These are phyloP conservation scores for Tipula unca DNA, from an alignment of 2,888 invertebrate species.

Conservation along the genomic window DNA sequence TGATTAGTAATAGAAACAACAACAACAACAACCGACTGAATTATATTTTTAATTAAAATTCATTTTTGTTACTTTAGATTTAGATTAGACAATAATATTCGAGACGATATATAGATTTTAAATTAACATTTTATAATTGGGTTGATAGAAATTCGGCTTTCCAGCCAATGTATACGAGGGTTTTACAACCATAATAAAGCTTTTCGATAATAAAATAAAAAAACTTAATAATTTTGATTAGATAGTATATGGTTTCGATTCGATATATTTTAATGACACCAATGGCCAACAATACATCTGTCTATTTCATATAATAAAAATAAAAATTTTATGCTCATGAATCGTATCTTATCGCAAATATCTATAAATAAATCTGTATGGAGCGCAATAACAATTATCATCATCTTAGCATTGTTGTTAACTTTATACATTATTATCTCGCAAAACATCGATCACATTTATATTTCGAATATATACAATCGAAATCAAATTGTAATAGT, in stretches of 20 bases:
- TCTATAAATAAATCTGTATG: neutral
- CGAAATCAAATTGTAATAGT: neutral
- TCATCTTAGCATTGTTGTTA: neutral
- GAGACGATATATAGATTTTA: neutral
- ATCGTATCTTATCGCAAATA: neutral
- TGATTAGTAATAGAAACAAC: neutral
- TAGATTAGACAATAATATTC: neutral
- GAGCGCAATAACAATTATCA: neutral
- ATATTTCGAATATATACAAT: no score
- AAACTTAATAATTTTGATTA: neutral
- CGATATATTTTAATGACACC: neutral
- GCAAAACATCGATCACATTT: neutral
- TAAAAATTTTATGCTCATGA: neutral
- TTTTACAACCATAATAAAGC: neutral
- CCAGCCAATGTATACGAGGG: neutral
- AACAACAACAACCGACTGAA: neutral
- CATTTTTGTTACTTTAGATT: neutral
- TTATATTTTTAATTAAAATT: neutral
- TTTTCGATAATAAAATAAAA: neutral
- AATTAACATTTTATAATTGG: neutral
- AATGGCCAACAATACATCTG: neutral
- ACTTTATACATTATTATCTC: neutral
- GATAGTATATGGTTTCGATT: neutral
- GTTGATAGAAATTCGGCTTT: neutral
- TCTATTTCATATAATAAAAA: neutral